Evolutionary conservation across 2,797 vertebrate genomes (phyloP), one percentile per base, ranked within the genome.

Genomic region (Lophotriccus pileatus): DNA sequence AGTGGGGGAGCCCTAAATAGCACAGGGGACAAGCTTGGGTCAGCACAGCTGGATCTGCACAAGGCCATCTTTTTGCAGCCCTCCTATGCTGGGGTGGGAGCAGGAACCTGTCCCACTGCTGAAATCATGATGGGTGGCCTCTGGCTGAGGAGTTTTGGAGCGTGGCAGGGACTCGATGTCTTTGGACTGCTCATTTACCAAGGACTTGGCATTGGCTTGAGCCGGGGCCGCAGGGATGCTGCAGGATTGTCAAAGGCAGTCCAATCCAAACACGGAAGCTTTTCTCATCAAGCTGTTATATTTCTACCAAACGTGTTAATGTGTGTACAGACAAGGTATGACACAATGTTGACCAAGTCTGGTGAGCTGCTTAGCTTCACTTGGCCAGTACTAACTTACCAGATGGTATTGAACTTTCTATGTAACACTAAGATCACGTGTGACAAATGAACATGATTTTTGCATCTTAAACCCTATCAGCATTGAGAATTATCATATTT

Each of bases 261-360:
- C 85, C 90, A 90, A 32, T 27, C 12, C 80, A 93, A 94, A 95
- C 69, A 91, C 2, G 1, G 76, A 75, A 88, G 58, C 36, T 96
- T 91, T 86, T 84, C 50, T 90, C 15, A 4, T 81, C 53, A 34
- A 73, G 55, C 34, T 37, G 16, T 55, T 89, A 3, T 76, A 14
- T 75, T 88, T 93, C 78, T 84, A 76, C 53, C 66, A 86, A 94
- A 52, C 47, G 73, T 62, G 73, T 84, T 93, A 90, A 78, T 72
- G 50, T 88, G 76, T 66, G 22, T 62, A 73, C 62, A 86, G 80
- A 79, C 47, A 59, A 87, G 84, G 36, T 15, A 55, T 74, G 47
- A 93, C 74, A 76, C 74, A 81, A 56, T 46, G n/a, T 76, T 81
- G 74, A 93, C 43, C 55, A 66, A 69, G 28, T 58, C 37, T 28